Percentiles rank a stretch among this genome's conserved stretches.
phyloP scores from a whole-genome alignment of 1,140 invertebrate species.

The Epicauta chinensis region DNA sequence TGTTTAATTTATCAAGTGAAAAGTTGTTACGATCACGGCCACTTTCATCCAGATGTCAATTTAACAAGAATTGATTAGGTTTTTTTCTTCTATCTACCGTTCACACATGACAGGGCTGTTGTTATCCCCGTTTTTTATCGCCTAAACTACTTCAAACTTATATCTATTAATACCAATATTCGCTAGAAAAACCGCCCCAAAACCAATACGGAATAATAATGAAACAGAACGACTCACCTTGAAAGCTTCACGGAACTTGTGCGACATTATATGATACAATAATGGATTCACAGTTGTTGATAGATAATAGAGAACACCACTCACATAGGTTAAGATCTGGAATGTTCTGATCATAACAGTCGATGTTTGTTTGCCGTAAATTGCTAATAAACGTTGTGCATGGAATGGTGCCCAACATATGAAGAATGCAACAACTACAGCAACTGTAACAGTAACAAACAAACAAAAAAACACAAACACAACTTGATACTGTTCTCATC shows the following conservation, averaged over 20 bases:
- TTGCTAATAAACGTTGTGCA: constrained; percentile 71
- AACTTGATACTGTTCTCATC: neutral
- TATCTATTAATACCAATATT: too few relatives aligned
- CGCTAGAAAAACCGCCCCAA: too few relatives aligned
- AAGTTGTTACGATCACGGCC: too few relatives aligned
- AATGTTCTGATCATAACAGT: constrained; percentile 44
- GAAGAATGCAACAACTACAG: constrained; percentile 89
- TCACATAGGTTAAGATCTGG: constrained; percentile 59
- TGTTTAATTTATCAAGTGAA: too few relatives aligned
- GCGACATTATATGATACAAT: constrained; percentile 82
- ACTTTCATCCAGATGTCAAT: too few relatives aligned
- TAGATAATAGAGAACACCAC: constrained; percentile 64
- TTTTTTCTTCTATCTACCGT: too few relatives aligned
- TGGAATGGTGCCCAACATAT: constrained; percentile 94
- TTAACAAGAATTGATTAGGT: too few relatives aligned
- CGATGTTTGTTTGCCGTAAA: constrained; percentile 38
- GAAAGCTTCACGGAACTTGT: constrained; percentile 78
- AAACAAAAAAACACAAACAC: constrained; percentile 24
- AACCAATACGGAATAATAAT: too few relatives aligned
- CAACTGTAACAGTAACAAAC: constrained; percentile 59
- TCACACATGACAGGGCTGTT: too few relatives aligned
- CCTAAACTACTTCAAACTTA: too few relatives aligned
- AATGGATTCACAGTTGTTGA: constrained; percentile 76
- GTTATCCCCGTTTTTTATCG: too few relatives aligned
- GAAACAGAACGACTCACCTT: constrained; percentile 51